Evolutionary conservation across 2,888 invertebrate species (phyloP).

Genomic region (Oegoconia quadripuncta): DNA sequence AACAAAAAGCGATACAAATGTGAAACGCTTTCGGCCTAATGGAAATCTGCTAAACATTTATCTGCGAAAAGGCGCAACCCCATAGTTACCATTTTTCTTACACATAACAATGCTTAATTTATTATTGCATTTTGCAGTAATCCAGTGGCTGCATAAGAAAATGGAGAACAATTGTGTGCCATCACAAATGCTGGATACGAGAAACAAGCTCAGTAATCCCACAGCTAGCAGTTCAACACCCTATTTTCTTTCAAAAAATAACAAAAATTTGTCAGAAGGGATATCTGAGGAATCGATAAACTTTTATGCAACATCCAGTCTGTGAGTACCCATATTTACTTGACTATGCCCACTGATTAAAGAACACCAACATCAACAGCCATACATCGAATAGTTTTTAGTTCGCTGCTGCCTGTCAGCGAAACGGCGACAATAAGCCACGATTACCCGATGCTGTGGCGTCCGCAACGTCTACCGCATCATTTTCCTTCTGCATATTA

Average conservation of each 20-base stretch:
- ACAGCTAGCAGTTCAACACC: constrained; percentile 58
- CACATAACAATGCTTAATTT: too few species aligned
- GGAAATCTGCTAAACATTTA: too few species aligned
- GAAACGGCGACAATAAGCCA: too few species aligned
- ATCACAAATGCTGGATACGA: constrained; percentile 29
- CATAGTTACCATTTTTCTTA: neutral
- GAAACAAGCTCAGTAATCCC: constrained; percentile 29
- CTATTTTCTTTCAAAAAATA: constrained; percentile 47
- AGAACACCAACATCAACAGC: too few species aligned
- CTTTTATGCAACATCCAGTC: constrained; percentile 64
- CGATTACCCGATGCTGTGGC: too few species aligned
- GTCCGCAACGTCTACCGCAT: too few species aligned
- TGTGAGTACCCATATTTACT: constrained; percentile 40
- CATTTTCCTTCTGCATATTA: too few species aligned
- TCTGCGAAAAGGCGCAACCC: too few species aligned
- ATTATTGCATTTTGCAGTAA: constrained; percentile 47
- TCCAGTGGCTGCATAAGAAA: constrained; percentile 75
- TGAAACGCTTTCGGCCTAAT: too few species aligned
- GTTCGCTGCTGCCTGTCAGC: too few species aligned
- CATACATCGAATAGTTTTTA: too few species aligned
- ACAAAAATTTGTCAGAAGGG: constrained; percentile 40
- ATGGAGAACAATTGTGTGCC: constrained; percentile 47
- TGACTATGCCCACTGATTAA: neutral
- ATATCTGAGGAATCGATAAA: constrained; percentile 63
- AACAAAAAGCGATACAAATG: too few species aligned